Conservation (phyloP, 2,888 invertebrate genomes). For the Synanthedon myopaeformis region DNA sequence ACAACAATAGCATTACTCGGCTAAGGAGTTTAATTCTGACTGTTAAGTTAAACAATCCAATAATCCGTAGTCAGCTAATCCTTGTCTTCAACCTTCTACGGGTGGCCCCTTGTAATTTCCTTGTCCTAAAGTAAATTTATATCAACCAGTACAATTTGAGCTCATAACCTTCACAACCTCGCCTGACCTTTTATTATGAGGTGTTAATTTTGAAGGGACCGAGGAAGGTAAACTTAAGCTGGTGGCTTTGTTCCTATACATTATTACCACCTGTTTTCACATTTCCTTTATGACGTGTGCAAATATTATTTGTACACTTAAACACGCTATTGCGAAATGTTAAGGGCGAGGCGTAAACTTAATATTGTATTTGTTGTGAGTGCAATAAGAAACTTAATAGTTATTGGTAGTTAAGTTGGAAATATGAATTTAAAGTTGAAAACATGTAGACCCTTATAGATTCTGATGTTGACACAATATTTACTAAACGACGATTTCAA, state of each 20-base stretch:
- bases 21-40: neutral
- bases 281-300: slow-evolving; percentile 1
- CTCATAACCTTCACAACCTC: slow-evolving; percentile 12
- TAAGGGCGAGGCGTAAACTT: too few species aligned
- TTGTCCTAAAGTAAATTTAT: slow-evolving; percentile 19
- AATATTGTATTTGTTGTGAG: too few species aligned
- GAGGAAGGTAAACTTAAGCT: slow-evolving; percentile 16
- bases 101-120: slow-evolving; percentile 19
- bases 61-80: slow-evolving; percentile 32
- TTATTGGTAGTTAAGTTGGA: too few species aligned
- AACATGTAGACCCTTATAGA: too few species aligned
- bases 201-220: slow-evolving; percentile 2
- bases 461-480: too few species aligned
- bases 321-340: neutral
- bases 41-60: slow-evolving; percentile 31
- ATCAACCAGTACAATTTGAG: slow-evolving; percentile 23
- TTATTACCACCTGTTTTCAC: slow-evolving; percentile 7
- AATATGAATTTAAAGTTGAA: too few species aligned
- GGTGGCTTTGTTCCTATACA: slow-evolving; percentile 13
- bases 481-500: too few species aligned
- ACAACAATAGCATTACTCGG: slow-evolving; percentile 2
- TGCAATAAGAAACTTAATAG: too few species aligned
- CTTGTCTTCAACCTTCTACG: slow-evolving; percentile 24
- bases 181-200: neutral
- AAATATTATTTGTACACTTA: neutral